Conservation (phyloP, 2,888 invertebrate species). For the Steinernema scapterisci region DNA sequence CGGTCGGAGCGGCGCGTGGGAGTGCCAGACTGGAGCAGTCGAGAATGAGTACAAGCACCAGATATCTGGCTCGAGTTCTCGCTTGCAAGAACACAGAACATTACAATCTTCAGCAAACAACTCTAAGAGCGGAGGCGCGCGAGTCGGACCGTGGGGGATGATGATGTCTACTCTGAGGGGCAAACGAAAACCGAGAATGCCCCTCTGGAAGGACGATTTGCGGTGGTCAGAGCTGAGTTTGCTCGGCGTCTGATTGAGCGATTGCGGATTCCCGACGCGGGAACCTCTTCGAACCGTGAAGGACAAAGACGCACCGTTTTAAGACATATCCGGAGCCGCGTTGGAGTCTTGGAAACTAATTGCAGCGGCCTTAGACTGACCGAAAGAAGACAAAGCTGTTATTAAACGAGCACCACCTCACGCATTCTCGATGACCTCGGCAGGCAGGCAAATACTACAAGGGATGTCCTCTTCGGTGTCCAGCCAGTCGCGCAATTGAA, state of each 20-base stretch:
- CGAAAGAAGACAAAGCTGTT: not conserved
- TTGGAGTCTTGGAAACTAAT: too few relatives aligned
- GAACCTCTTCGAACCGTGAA: not conserved
- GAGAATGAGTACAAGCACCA: not conserved
- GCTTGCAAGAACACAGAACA: slow-evolving; percentile 16
- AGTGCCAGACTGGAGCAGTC: not conserved
- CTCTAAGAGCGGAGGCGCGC: not conserved
- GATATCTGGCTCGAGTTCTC: slow-evolving; percentile 19
- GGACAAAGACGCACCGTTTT: too few relatives aligned
- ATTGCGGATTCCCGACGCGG: not conserved
- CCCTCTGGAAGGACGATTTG: slow-evolving; percentile 11
- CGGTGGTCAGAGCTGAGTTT: slow-evolving; percentile 24
- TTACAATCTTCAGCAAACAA: slow-evolving; percentile 28
- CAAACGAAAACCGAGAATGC: not conserved
- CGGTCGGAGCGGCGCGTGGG: not conserved
- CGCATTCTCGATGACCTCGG: slow-evolving; percentile 30
- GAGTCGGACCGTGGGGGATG: not conserved
- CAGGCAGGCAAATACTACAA: slow-evolving; percentile 1
- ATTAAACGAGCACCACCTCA: slow-evolving; percentile 10
- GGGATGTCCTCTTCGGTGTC: not conserved
- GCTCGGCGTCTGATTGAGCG: not conserved
- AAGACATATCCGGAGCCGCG: too few relatives aligned
- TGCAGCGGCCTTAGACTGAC: slow-evolving; percentile 1
- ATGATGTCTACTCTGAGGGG: not conserved
- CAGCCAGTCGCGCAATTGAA: not conserved